Base-by-base conservation (phyloP, 2,797 vertebrate species). In the Lutra lutra region DNA sequence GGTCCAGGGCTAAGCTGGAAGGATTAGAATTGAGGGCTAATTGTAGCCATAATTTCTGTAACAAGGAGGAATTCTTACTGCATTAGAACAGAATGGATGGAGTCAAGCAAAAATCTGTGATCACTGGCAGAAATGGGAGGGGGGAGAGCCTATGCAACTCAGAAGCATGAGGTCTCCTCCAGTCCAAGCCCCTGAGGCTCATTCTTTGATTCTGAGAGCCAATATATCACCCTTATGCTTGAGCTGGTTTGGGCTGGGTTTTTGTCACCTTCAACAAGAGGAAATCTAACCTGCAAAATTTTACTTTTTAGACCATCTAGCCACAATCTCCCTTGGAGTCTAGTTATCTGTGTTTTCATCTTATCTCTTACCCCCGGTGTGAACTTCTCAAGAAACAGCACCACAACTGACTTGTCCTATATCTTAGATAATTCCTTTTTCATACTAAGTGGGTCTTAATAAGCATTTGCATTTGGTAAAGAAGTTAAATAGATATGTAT, bases 401-500 rank as follows among this genome's bases (percentile, higher is more conserved):
- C n/a, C 32, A 51, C 2, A 27, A 6, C 23, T 82, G n/a, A 75
- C 43, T 93, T 91, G 38, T 89, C 35, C 60, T 77, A 18, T 93
- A 32, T 78, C 7, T 68, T 84, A 79, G 48, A 94, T 90, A n/a
- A 23, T 58, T 78, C 56, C 14, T 27, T 0, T 83, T 92, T 83
- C 38, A 86, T 86, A 85, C 14, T 21, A 35, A 82, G 48, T 66
- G 27, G 40, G 25, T 70, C 29, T 91, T 27, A 85, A 8, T 85
- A 64, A 85, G 29, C 56, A 88, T 80, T 86, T 75, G 18, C 12
- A 80, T 73, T 94, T 91, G 56, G 15, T 51, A 72, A 97, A 91
- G 35, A 73, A 83, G 13, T 56, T 83, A 77, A 86, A 68, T 27
- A 51, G 35, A 79, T 56, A 58, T 48, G 20, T 87, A 2, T 51